A percentile compares a stretch with the other conserved stretches of the same genome.
These are phyloP conservation scores for Bellardia pandia DNA, from an alignment of 2,888 invertebrate species.

Conservation along the genomic window DNA sequence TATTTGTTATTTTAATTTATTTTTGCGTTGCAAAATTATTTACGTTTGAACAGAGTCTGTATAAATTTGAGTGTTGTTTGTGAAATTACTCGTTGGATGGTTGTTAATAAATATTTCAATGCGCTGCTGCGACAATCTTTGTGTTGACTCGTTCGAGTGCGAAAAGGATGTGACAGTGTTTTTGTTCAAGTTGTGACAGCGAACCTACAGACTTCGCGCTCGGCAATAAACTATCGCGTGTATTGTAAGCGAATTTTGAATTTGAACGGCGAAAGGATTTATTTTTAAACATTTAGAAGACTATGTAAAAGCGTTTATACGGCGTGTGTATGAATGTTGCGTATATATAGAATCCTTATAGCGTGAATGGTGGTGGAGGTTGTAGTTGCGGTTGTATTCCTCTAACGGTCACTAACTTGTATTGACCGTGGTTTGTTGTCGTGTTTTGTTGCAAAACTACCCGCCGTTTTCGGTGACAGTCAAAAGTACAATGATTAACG, in stretches of 20 bases:
- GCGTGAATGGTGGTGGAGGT: constrained; percentile 58
- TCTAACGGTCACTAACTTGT: constrained; percentile 71
- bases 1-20: constrained; percentile 6
- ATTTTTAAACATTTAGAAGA: constrained; percentile 55
- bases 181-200: constrained; percentile 78
- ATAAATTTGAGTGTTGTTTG: constrained; percentile 20
- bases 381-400: constrained; percentile 59
- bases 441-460: constrained; percentile 76
- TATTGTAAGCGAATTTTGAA: constrained; percentile 81
- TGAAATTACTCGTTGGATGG: constrained; percentile 7
- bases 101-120: constrained; percentile 12
- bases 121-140: constrained; percentile 48
- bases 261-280: constrained; percentile 80
- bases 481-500: constrained; percentile 84
- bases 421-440: constrained; percentile 72
- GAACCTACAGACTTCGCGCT: constrained; percentile 79
- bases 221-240: constrained; percentile 81
- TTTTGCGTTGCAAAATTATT: constrained; percentile 25
- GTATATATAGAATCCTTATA: constrained; percentile 26
- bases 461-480: constrained; percentile 83
- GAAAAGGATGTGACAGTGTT: constrained; percentile 81
- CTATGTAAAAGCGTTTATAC: background rate
- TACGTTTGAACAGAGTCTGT: background rate
- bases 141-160: constrained; percentile 78
- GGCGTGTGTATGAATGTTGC: constrained; percentile 33